Base-by-base conservation (phyloP, 2,797 vertebrate genomes). In the Liparis tanakae region DNA sequence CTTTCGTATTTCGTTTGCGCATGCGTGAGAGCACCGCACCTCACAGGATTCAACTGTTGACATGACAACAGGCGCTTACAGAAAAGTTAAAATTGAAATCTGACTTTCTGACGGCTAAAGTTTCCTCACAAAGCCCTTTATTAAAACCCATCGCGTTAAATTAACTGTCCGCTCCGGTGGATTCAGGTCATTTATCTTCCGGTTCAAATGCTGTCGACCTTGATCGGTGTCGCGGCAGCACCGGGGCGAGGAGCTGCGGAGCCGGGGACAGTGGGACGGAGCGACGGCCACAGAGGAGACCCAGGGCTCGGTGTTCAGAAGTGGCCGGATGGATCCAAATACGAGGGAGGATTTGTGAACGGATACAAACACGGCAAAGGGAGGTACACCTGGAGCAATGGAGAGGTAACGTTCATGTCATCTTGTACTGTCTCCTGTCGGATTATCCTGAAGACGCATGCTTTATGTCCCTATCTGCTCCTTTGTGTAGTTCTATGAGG, bases 281-380 rank as follows among this genome's bases (percentile, higher is more conserved):
- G 18, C 15, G 0, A 0, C 53, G 13, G 51, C 2, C 15, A 6
- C 17, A 4, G 14, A 61, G 73, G 10, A 10, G 56, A 70, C n/a
- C 22, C 67, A 17, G 82, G 80, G 1, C 14, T 13, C 13, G 93
- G 89, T 0, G 71, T 90, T 1, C 95, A 96, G 87, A 79, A 92
- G 41, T 95, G 95, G 95, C 58, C 74, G 5, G 95, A 96, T 4
- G 95, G 95, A 15, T 94, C 94, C 50, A 84, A 68, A 33, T 97
- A 97, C 72, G 93, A 86, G 56, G 97, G 97, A 33, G 83, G 93
- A 1, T 93, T 95, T 34, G 65, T 87, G 10, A 84, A 93, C 54
- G 88, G 92, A 9, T 33, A 94, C 56, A 98, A 96, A 87, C 92
- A 96, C 56, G 97, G 96, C 8, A 63, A 10, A 55, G 91, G 92